phyloP scores from a whole-genome alignment of 2,113 vertebrate genomes.

The Peromyscus polionotus region DNA sequence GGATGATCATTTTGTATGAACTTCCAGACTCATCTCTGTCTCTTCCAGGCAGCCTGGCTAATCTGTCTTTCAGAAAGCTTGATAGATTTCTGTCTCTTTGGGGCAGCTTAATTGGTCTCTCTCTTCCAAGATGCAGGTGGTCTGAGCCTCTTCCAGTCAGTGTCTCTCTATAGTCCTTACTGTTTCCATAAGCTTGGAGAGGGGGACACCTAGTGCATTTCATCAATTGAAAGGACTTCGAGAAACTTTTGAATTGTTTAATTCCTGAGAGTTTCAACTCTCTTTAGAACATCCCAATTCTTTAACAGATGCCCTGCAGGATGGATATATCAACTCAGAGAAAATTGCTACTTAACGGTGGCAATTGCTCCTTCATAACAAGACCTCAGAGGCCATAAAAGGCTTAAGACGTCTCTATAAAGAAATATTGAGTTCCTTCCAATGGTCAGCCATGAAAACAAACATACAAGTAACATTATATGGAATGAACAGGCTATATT shows the following conservation, averaged over 20 bases:
- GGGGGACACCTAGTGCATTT: accelerated
- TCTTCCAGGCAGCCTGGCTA: background rate
- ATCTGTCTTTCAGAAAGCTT: background rate
- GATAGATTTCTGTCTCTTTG: background rate
- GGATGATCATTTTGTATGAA: background rate
- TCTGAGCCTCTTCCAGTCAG: background rate
- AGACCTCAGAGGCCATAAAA: background rate
- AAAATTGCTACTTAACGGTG: background rate
- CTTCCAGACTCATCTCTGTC: background rate
- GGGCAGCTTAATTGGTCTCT: background rate
- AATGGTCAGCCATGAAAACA: background rate
- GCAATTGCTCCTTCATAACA: background rate
- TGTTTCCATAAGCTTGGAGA: background rate
- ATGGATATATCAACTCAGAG: background rate
- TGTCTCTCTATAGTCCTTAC: background rate
- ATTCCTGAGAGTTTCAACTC: background rate
- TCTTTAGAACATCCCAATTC: background rate
- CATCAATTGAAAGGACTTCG: background rate
- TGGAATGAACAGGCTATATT: background rate
- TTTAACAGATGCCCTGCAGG: background rate
- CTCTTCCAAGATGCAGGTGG: background rate
- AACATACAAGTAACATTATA: too few relatives aligned
- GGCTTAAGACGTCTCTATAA: background rate
- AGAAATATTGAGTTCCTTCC: background rate
- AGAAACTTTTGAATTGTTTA: background rate